Base-by-base conservation (phyloP, 2,113 vertebrate species). In the Saguinus midas region DNA sequence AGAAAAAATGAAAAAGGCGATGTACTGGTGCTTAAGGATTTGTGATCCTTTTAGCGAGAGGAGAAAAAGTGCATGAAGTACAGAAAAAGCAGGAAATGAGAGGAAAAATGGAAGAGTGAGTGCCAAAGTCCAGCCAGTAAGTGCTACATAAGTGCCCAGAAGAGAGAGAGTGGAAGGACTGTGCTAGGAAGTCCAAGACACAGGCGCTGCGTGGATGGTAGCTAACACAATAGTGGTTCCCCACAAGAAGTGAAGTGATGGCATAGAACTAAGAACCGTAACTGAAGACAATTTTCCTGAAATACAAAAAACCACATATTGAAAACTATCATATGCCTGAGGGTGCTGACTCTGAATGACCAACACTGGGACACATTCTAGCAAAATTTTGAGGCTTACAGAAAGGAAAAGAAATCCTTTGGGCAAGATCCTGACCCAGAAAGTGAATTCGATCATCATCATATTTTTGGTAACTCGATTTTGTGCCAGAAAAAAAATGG, bases 141-240 rank as follows among this genome's bases (percentile, higher is more conserved):
- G 52, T 2, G 45, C 8, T 43, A 13, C 3, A 0, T 40, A 11
- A 70, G 7, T 43, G 32, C 20, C 35, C 1, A 45, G 21, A 43
- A 35, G 55, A n/a, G 20, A 32, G 16, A 48, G 55, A 17, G 4
- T 13, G 13, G 2, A 8, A 40, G 37, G 18, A 4, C 7, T 9
- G 12, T 43, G 14, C 0, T 18, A 21, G 48, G 50, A 55, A n/a
- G 40, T 0, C 6, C 18, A 55, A 73, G 55, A n/a, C 32, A 16
- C 20, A 25, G 4, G 11, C 40, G 50, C 29, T n/a, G 5, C 0
- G 3, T 2, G 27, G 55, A 43, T 35, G 21, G 14, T 1, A 0
- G 68, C 61, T 35, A 68, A 37, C 23, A 16, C 25, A 2, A 13
- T 0, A 2, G 12, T 5, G 32, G 32, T 40, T 5, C 16, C 32